Evolutionary conservation across 2,888 invertebrate species (phyloP).

Genomic region (Melanargia galathea): DNA sequence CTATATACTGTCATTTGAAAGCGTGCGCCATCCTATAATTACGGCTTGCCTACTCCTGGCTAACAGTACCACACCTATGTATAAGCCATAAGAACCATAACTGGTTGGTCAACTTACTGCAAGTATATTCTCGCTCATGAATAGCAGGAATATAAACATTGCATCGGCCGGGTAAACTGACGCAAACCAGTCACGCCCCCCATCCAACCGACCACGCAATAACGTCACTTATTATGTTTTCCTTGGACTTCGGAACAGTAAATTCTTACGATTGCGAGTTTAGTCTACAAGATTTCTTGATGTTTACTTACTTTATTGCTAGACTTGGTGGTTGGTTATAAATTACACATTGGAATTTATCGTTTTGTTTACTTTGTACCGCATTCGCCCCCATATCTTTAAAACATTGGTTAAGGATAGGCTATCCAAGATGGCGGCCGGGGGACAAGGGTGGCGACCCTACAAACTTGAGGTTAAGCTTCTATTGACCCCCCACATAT

Average conservation of each 20-base stretch:
- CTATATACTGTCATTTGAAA: too few relatives aligned
- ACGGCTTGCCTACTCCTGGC: too few relatives aligned
- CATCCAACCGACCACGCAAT: constrained; percentile 44
- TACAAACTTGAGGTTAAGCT: too few relatives aligned
- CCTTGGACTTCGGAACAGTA: not conserved
- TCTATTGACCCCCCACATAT: too few relatives aligned
- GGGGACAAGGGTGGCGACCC: too few relatives aligned
- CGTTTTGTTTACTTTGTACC: not conserved
- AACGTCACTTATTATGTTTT: constrained; percentile 43
- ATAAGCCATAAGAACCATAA: not conserved
- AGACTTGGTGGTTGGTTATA: not conserved
- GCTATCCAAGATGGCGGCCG: too few relatives aligned
- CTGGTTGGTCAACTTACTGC: not conserved
- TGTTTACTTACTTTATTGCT: constrained; percentile 8
- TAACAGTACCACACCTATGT: not conserved
- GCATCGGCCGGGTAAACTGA: constrained; percentile 34
- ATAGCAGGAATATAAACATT: constrained; percentile 18
- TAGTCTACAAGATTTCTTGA: constrained; percentile 4
- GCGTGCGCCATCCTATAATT: too few relatives aligned
- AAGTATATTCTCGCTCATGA: not conserved
- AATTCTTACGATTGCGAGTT: not conserved
- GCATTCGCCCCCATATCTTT: not conserved
- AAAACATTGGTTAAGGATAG: too few relatives aligned
- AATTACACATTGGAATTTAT: not conserved
- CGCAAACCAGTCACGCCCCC: constrained; percentile 48